A percentile compares a stretch with the other conserved stretches of the same genome.
These are phyloP conservation scores for Biston betularia DNA, from an alignment of 2,888 invertebrate genomes.

Conservation along the genomic window DNA sequence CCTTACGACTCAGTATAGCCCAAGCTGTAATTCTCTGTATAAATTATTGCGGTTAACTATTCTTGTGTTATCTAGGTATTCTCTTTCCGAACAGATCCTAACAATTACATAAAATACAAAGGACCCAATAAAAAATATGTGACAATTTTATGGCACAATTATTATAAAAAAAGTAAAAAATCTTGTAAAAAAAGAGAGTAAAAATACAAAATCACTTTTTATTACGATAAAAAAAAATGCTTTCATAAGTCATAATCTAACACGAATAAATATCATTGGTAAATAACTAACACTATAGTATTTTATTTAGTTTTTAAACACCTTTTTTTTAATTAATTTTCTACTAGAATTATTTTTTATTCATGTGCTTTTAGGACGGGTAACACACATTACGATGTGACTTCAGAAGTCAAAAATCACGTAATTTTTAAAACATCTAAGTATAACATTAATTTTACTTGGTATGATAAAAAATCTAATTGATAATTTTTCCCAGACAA, in stretches of 20 bases:
- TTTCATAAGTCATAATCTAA: not conserved
- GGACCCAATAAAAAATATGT: not conserved
- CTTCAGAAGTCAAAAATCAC: not conserved
- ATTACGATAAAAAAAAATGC: not conserved
- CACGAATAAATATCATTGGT: constrained; percentile 9
- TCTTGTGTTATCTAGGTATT: too few relatives aligned
- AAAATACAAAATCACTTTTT: not conserved
- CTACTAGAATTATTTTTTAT: constrained; percentile 10
- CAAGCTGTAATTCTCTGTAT: too few relatives aligned
- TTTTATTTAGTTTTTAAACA: constrained; percentile 23
- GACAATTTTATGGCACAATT: constrained; percentile 2
- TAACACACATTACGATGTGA: constrained; percentile 15
- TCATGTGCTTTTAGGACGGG: constrained; percentile 30
- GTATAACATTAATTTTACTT: not conserved
- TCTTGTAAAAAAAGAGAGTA: not conserved
- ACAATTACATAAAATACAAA: not conserved
- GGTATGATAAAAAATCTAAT: too few relatives aligned
- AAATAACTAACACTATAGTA: constrained; percentile 13
- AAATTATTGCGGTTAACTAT: too few relatives aligned
- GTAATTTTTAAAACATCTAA: not conserved
- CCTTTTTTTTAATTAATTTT: constrained; percentile 19
- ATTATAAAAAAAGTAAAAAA: constrained; percentile 2
- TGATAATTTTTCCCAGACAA: too few relatives aligned
- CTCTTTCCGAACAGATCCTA: too few relatives aligned
- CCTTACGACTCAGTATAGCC: too few relatives aligned